Conservation (phyloP, 2,797 vertebrate species). For the Chiroxiphia lanceolata region DNA sequence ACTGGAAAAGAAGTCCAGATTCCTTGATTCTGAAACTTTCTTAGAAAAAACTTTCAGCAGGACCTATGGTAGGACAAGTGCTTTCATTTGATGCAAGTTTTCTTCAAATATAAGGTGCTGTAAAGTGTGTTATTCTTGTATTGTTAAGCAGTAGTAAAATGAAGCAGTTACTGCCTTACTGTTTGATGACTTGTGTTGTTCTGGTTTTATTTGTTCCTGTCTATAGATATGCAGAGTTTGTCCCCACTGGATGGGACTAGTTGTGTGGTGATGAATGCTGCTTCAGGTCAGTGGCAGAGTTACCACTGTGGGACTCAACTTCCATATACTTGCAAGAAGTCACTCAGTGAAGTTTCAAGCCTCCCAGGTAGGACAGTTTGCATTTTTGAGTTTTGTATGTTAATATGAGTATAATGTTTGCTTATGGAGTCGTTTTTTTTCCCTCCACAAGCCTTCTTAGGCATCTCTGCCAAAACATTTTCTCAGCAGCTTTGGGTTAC, state of each 20-base stretch:
- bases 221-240: conserved; percentile 71
- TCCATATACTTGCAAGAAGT: conserved; percentile 92
- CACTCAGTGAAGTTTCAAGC: conserved; percentile 41
- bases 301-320: conserved; percentile 79
- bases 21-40: not conserved
- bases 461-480: not conserved
- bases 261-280: conserved; percentile 83
- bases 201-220: not conserved
- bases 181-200: not conserved
- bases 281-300: conserved; percentile 77
- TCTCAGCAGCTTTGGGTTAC: not conserved
- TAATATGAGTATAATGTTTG: not conserved
- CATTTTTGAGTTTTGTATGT: not conserved
- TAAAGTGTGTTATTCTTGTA: not conserved
- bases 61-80: not conserved
- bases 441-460: not conserved
- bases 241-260: conserved; percentile 74
- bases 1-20: not conserved
- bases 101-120: not conserved
- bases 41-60: not conserved
- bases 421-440: not conserved
- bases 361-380: conserved; percentile 74
- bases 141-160: not conserved
- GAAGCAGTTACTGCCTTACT: not conserved
- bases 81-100: not conserved